These are phyloP conservation scores for Hybognathus amarus DNA, from an alignment of 2,797 vertebrate species.

Conservation along the genomic window DNA sequence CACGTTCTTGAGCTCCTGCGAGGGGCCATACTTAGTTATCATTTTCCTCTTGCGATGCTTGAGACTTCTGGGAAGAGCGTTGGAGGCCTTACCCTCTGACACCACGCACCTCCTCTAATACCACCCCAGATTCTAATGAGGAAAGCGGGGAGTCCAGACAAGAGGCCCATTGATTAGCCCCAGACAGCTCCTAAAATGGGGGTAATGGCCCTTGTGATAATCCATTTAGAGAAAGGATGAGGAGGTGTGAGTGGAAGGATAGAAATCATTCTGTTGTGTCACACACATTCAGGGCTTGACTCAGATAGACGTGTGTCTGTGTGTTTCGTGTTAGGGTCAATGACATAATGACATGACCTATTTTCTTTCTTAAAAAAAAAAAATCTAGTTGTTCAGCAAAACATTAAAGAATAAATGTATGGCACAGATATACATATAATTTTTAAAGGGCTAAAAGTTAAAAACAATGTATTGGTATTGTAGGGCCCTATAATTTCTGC, in stretches of 20 bases:
- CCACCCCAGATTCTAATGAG: constrained; percentile 54
- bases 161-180: constrained; percentile 58
- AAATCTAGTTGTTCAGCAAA: background rate
- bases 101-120: constrained; percentile 34
- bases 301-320: background rate
- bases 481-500: too few species aligned
- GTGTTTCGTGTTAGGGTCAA: constrained; percentile 4
- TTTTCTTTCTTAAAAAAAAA: too few species aligned
- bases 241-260: constrained; percentile 18
- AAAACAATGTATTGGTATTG: background rate
- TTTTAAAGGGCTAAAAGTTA: too few species aligned
- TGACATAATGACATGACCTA: too few species aligned
- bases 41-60: constrained; percentile 26
- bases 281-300: constrained; percentile 6
- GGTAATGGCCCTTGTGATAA: constrained; percentile 61
- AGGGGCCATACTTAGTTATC: constrained; percentile 27
- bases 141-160: constrained; percentile 52
- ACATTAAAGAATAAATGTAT: too few species aligned
- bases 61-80: constrained; percentile 38
- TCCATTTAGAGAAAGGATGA: constrained; percentile 51
- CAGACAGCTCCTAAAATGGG: constrained; percentile 57
- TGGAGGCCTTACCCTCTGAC: constrained; percentile 25
- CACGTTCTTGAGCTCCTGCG: constrained; percentile 21
- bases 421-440: too few species aligned
- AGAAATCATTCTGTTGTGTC: constrained; percentile 25